phyloP scores from a whole-genome alignment of 2,113 vertebrate species.

The Saguinus imperator region DNA sequence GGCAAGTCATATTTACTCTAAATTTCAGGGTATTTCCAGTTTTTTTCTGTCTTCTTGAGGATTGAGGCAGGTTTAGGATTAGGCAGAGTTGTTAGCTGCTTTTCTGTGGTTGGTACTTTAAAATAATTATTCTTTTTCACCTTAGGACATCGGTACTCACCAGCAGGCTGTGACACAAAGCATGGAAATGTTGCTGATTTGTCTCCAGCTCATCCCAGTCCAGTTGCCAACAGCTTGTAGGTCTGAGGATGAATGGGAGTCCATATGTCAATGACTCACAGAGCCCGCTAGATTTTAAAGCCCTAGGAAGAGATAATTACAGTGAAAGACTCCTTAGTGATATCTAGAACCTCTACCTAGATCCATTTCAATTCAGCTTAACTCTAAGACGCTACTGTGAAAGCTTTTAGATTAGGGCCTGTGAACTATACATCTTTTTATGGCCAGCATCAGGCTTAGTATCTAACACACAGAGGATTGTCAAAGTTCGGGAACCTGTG shows the following conservation, averaged over 20 bases:
- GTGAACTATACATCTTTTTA: background rate
- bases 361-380: background rate
- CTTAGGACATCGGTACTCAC: constrained; percentile 82
- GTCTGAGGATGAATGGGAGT: constrained; percentile 90
- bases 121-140: background rate
- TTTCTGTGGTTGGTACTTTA: background rate
- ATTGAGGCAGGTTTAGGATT: background rate
- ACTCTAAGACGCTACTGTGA: background rate
- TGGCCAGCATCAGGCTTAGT: background rate
- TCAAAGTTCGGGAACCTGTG: constrained; percentile 11
- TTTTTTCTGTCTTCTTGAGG: background rate
- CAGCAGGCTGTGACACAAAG: constrained; percentile 90
- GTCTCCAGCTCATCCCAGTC: constrained; percentile 97
- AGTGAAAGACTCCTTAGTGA: constrained; percentile 11
- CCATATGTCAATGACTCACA: constrained; percentile 94
- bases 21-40: background rate
- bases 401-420: background rate
- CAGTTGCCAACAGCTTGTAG: constrained; percentile 94
- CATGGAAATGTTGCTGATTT: constrained; percentile 94
- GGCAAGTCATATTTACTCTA: background rate
- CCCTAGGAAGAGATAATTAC: constrained; percentile 81
- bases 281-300: constrained; percentile 88
- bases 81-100: background rate
- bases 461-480: background rate
- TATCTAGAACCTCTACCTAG: background rate